These are phyloP conservation scores for Poecile montanus DNA, from an alignment of 2,797 vertebrate genomes.

Conservation along the genomic window DNA sequence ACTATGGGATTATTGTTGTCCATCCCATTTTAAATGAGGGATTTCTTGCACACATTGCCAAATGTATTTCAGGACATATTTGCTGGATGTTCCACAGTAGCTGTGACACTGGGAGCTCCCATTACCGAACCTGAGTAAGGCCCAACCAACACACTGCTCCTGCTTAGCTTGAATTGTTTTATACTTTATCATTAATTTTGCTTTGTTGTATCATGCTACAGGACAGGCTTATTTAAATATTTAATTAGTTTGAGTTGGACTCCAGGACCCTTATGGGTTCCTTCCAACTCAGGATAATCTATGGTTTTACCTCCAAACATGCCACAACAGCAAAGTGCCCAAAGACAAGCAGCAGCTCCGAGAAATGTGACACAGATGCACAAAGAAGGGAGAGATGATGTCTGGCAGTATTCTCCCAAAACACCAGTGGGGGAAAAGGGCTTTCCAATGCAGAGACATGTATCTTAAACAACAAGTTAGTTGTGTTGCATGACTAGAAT, in stretches of 20 bases:
- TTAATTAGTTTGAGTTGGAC: not conserved
- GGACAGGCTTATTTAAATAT: not conserved
- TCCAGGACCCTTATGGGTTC: rapidly evolving
- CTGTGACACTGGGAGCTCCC: not conserved
- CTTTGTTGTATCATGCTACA: not conserved
- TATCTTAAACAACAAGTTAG: not conserved
- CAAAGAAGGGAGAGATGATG: not conserved
- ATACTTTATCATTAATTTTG: not conserved
- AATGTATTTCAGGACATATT: not conserved
- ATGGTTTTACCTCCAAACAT: not conserved
- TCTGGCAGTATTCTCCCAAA: not conserved
- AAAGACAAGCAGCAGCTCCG: not conserved
- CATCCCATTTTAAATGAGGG: not conserved
- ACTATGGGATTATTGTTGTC: not conserved
- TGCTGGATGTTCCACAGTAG: not conserved
- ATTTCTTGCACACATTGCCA: not conserved
- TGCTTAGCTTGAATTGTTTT: not conserved
- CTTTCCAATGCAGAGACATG: not conserved
- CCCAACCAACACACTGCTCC: not conserved
- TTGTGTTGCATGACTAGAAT: not conserved
- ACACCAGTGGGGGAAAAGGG: not conserved
- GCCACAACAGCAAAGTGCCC: not conserved
- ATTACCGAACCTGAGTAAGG: not conserved
- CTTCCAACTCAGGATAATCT: not conserved
- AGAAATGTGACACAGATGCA: not conserved